These are phyloP conservation scores for Orientallactaga bullata DNA, from an alignment of 2,113 vertebrate species.

Conservation along the genomic window DNA sequence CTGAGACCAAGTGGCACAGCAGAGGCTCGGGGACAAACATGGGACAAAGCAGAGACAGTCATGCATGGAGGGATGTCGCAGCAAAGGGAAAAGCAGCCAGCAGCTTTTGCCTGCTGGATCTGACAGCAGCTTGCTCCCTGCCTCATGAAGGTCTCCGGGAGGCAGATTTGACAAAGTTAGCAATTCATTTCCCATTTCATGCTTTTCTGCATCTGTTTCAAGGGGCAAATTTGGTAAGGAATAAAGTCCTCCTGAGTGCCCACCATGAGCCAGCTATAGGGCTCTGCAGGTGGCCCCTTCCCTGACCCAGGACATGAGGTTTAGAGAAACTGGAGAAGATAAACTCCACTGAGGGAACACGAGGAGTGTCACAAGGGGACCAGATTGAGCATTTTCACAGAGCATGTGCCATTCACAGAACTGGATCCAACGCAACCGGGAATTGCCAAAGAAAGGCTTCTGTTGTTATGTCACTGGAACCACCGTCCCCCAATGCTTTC, in stretches of 20 bases:
- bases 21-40: conserved; percentile 55
- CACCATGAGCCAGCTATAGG: neutral
- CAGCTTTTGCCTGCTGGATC: conserved; percentile 73
- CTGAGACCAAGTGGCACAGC: conserved; percentile 41
- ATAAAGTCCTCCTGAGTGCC: neutral
- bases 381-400: neutral
- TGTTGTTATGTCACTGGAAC: neutral
- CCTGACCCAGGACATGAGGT: neutral
- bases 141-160: conserved; percentile 56
- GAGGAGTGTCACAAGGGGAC: neutral
- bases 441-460: neutral
- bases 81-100: conserved; percentile 76
- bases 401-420: neutral
- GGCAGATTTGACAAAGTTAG: conserved; percentile 44
- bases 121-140: conserved; percentile 58
- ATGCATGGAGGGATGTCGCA: conserved; percentile 76
- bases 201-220: neutral
- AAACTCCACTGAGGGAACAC: neutral
- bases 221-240: neutral
- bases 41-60: conserved; percentile 70
- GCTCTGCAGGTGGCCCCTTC: neutral
- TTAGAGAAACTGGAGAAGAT: neutral
- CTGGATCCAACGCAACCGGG: neutral
- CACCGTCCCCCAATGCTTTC: neutral
- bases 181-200: neutral